These are phyloP conservation scores for Sinocyclocheilus rhinocerous DNA, from an alignment of 2,113 vertebrate species.

Conservation along the genomic window DNA sequence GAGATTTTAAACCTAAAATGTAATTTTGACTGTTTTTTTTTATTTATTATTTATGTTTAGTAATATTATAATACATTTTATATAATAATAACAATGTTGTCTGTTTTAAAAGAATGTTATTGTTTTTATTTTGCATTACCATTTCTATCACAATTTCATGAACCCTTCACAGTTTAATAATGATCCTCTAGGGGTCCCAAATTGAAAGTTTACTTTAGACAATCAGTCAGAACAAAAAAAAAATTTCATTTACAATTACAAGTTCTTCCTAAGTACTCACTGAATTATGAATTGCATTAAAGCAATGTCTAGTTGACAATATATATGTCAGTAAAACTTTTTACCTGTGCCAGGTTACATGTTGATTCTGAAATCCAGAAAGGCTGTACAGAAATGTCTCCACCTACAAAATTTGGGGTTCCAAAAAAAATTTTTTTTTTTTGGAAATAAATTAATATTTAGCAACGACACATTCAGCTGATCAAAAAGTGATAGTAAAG, in stretches of 20 bases:
- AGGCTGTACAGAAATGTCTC: conserved; percentile 69
- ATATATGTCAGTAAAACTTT: neutral
- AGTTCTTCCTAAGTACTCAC: neutral
- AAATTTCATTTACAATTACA: neutral
- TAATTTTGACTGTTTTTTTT: too few species aligned
- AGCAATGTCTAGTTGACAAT: neutral
- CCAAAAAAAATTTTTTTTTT: too few species aligned
- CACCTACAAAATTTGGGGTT: conserved; percentile 61
- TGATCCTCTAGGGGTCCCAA: neutral
- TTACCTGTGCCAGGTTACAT: conserved; percentile 76
- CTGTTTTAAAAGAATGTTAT: too few species aligned
- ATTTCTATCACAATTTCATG: neutral
- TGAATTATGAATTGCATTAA: neutral
- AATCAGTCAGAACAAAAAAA: neutral
- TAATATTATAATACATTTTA: neutral
- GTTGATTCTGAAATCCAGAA: conserved; percentile 71
- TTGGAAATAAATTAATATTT: neutral
- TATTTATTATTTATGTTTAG: neutral
- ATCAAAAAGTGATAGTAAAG: neutral
- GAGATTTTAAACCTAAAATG: too few species aligned
- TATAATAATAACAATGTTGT: too few species aligned
- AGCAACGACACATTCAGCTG: neutral
- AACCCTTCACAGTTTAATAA: too few species aligned
- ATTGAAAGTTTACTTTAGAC: neutral
- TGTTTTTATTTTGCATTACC: neutral